These are phyloP conservation scores for Bergia sp. DNA, from an alignment of 92 coral and sea anemone genomes.

Conservation along the genomic window DNA sequence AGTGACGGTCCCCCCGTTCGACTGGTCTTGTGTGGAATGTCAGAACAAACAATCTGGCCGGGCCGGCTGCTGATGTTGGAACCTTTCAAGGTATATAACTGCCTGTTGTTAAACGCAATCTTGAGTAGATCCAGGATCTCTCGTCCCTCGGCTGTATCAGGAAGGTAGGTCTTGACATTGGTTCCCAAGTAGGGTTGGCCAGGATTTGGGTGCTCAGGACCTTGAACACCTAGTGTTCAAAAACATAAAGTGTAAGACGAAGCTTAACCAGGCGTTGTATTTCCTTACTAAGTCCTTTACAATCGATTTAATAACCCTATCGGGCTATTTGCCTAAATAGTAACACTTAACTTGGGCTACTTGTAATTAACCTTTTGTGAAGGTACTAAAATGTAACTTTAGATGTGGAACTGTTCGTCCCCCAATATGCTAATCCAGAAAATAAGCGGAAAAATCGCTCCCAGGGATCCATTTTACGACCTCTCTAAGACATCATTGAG, in stretches of 20 bases:
- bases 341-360: too few species aligned
- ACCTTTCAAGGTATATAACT: slow-evolving; percentile 8
- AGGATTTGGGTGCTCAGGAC: slow-evolving; percentile 1
- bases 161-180: slow-evolving; percentile 1
- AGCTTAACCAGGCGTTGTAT: background rate
- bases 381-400: too few species aligned
- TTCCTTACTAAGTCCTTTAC: too few species aligned
- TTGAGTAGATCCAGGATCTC: slow-evolving; percentile 25
- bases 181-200: slow-evolving; percentile 1
- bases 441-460: too few species aligned
- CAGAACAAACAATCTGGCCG: slow-evolving; percentile 5
- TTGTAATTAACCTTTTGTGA: too few species aligned
- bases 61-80: slow-evolving; percentile 5
- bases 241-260: background rate
- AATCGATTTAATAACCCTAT: too few species aligned
- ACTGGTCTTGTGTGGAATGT: slow-evolving; percentile 42
- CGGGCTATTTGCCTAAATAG: too few species aligned
- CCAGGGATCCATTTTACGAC: too few species aligned
- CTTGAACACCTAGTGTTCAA: background rate
- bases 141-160: slow-evolving; percentile 32
- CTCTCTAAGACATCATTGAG: too few species aligned
- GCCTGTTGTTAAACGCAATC: background rate
- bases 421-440: too few species aligned
- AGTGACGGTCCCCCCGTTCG: slow-evolving; percentile 6
- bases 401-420: too few species aligned